These are phyloP conservation scores for Aphelinus certus DNA, from an alignment of 1,140 invertebrate species.

Conservation along the genomic window DNA sequence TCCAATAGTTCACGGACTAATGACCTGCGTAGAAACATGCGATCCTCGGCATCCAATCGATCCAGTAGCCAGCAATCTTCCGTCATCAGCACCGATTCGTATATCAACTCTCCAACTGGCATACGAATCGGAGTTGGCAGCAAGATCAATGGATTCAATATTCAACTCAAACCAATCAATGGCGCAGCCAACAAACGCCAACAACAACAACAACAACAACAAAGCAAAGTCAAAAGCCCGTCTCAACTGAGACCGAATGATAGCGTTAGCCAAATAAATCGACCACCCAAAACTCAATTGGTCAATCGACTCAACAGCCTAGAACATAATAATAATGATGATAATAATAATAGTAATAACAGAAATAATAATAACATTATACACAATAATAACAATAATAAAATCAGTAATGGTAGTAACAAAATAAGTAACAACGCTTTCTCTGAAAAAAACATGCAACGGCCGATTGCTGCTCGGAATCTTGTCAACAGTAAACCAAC, in stretches of 20 bases:
- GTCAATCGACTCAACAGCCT: neutral
- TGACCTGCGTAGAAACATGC: conserved; percentile 53
- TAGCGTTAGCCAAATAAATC: neutral
- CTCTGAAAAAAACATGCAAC: conserved; percentile 29
- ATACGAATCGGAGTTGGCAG: conserved; percentile 43
- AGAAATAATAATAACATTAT: conserved; percentile 25
- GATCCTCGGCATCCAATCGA: conserved; percentile 35
- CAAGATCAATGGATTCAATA: conserved; percentile 32
- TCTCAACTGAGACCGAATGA: conserved; percentile 26
- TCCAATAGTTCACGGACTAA: conserved; percentile 61
- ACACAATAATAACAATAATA: conserved; percentile 38
- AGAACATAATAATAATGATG: conserved; percentile 24
- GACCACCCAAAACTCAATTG: conserved; percentile 17
- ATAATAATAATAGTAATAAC: conserved; percentile 15
- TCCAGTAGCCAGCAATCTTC: conserved; percentile 19
- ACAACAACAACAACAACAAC: conserved; percentile 23
- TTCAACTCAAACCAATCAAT: conserved; percentile 29
- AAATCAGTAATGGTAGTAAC: conserved; percentile 31
- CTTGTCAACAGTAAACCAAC: conserved; percentile 34
- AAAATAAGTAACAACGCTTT: conserved; percentile 41
- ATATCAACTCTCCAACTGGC: conserved; percentile 58
- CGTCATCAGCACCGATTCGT: conserved; percentile 44
- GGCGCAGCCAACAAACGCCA: neutral
- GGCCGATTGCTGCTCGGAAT: conserved; percentile 41
- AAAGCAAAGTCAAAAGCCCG: conserved; percentile 22